Percentiles rank a stretch among this genome's conserved stretches.
phyloP scores from a whole-genome alignment of 2,797 vertebrate species.

The Cyclopterus lumpus region DNA sequence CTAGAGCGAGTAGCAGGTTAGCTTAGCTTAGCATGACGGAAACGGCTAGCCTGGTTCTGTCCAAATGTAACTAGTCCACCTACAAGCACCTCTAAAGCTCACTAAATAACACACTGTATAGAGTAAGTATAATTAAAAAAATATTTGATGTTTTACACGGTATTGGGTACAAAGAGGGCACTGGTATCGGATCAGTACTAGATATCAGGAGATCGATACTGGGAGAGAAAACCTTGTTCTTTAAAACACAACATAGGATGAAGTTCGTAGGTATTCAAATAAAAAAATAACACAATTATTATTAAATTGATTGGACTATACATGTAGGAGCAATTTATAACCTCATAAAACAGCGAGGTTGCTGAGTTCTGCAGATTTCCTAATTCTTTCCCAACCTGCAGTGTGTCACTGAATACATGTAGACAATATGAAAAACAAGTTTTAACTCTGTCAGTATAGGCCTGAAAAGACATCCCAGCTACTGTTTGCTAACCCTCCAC shows the following conservation, averaged over 20 bases:
- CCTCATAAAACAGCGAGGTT: constrained; percentile 6
- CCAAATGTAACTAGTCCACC: not conserved
- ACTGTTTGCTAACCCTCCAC: constrained; percentile 12
- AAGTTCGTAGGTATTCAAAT: not conserved
- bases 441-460: not conserved
- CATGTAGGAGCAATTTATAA: not conserved
- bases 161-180: not conserved
- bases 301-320: not conserved
- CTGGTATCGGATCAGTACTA: not conserved
- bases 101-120: not conserved
- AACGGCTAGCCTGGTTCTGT: not conserved
- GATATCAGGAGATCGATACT: not conserved
- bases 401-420: not conserved
- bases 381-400: constrained; percentile 2
- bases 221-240: not conserved
- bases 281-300: not conserved
- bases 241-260: too few relatives aligned
- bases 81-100: not conserved
- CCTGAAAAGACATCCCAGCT: not conserved
- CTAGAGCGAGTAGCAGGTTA: not conserved
- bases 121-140: not conserved
- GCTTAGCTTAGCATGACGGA: not conserved
- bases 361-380: constrained; percentile 1
- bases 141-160: not conserved
- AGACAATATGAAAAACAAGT: not conserved